Evolutionary conservation across 2,888 invertebrate species (phyloP), one percentile per base, ranked within the genome.

Genomic region (Polydrusus pterygomalis): DNA sequence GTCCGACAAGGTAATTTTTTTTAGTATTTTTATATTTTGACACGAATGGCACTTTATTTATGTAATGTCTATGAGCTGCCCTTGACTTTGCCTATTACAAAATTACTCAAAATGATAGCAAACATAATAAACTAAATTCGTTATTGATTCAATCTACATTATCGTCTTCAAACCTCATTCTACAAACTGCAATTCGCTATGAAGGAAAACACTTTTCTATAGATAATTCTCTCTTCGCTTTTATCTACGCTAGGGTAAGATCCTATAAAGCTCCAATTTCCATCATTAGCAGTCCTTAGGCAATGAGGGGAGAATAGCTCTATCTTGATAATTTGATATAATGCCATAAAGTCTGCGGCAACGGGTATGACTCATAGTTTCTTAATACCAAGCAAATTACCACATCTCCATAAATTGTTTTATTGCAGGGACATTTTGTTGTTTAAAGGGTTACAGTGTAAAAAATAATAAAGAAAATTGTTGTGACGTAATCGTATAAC

Each of bases 211-310:
- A 67, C 34, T 65, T 73, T 67, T 60, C 67, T 20, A 73, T 73
- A 67, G 73, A 72, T 65, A 72, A 47, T n/a, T n/a, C 58, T 56
- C 45, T 65, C 38, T 60, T 60, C 43, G 45, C 60, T 54, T 69
- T 62, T 68, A 62, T 74, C 68, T 74, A 54, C 62, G 68, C 62
- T 70, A 47, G 70, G 74, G 63, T 74, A 62, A 20, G 62, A 25
- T 43, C 38, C 62, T 25, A 74, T 74, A 74, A 74, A 70, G 74
- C 70, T 64, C 74, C 74, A 74, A 74, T 74, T 74, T 74, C 62
- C 74, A 70, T 74, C 74, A 74, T 74, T 74, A 74, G 74, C 69
- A 70, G 63, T 40, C 30, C 70, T 70, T 70, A 74, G 58, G 70
- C 70, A 70, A 70, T 30, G 58, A 75, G 70, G 75, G 75, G 70